phyloP scores from a whole-genome alignment of 2,113 vertebrate species.

The Hypomesus transpacificus region DNA sequence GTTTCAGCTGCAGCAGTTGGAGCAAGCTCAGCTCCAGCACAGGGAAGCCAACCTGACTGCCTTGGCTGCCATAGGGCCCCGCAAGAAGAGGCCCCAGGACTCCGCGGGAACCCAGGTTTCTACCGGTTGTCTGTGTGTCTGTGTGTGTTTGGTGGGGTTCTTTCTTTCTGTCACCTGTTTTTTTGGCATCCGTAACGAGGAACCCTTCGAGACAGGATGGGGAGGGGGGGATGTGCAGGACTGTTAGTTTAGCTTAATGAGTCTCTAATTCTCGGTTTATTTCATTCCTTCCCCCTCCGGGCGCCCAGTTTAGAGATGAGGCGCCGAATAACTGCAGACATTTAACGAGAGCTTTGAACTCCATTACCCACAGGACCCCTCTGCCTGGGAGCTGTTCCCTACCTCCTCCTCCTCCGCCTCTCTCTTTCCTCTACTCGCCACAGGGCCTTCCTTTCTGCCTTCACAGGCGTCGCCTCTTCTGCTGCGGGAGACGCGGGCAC shows the following conservation, averaged over 20 bases:
- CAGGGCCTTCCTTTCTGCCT: constrained; percentile 4
- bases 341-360: constrained; percentile 45
- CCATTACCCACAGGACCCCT: constrained; percentile 40
- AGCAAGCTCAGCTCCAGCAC: constrained; percentile 85
- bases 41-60: constrained; percentile 90
- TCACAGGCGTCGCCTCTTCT: not conserved
- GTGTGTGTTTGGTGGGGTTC: not conserved
- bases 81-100: constrained; percentile 84
- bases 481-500: constrained; percentile 4
- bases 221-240: not conserved
- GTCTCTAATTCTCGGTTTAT: constrained; percentile 47
- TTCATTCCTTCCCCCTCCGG: constrained; percentile 42
- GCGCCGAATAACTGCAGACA: constrained; percentile 43
- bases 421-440: not conserved
- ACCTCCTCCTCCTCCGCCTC: not conserved
- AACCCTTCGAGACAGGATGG: not conserved
- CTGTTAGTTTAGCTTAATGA: constrained; percentile 51
- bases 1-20: constrained; percentile 84
- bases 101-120: constrained; percentile 74
- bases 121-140: constrained; percentile 10
- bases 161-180: not conserved
- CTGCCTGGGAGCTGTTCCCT: constrained; percentile 26
- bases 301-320: constrained; percentile 38
- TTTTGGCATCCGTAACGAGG: not conserved
- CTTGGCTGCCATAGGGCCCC: constrained; percentile 91